phyloP scores from a whole-genome alignment of 2,888 invertebrate species.

The Zonitis immaculata region DNA sequence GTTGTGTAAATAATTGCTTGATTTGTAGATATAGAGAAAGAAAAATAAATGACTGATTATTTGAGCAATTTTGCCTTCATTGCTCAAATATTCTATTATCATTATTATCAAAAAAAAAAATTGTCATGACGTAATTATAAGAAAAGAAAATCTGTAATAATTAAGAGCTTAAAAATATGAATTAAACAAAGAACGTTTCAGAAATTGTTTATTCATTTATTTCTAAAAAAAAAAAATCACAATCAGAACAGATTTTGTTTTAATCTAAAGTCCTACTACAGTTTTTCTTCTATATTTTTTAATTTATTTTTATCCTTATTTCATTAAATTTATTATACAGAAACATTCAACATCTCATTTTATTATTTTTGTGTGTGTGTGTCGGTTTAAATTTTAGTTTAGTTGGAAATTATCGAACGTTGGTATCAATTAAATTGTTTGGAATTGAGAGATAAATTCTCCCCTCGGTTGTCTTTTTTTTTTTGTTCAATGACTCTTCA shows the following conservation, averaged over 20 bases:
- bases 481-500: background rate
- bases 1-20: background rate
- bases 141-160: background rate
- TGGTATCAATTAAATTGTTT: background rate
- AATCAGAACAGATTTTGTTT: conserved; percentile 24
- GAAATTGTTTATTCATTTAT: conserved; percentile 23
- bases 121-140: conserved; percentile 10
- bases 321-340: background rate
- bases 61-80: conserved; percentile 36
- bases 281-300: conserved; percentile 5
- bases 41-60: conserved; percentile 24
- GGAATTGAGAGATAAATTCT: background rate
- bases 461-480: no score
- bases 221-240: conserved; percentile 32
- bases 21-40: background rate
- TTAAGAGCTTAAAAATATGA: conserved; percentile 13
- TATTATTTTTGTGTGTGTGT: background rate
- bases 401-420: conserved; percentile 13
- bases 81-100: conserved; percentile 30
- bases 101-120: background rate
- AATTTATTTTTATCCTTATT: background rate
- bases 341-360: conserved; percentile 21
- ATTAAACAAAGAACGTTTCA: conserved; percentile 14
- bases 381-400: conserved; percentile 3
- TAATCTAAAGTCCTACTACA: conserved; percentile 9